Evolutionary conservation across 2,888 invertebrate species (phyloP).

Genomic region (Chymomyza caudatula): DNA sequence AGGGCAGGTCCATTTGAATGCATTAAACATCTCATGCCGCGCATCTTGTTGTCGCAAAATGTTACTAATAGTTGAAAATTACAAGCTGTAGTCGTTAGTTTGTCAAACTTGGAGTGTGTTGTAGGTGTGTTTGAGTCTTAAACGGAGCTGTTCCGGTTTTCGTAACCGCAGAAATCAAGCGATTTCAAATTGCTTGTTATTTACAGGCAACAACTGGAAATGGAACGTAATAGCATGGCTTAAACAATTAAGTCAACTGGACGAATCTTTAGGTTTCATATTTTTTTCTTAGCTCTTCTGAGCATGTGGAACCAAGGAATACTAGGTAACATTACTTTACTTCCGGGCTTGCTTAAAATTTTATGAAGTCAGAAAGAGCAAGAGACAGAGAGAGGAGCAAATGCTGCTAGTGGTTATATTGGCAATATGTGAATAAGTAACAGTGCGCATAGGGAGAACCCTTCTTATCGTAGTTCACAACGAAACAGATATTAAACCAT

Average conservation of each 20-base stretch:
- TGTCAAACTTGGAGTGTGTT: slow-evolving; percentile 6
- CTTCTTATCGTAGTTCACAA: too few relatives aligned
- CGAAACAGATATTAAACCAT: too few relatives aligned
- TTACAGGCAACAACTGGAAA: background rate
- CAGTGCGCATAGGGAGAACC: too few relatives aligned
- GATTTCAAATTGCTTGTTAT: background rate
- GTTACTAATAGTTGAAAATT: slow-evolving; percentile 70
- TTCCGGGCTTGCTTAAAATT: too few relatives aligned
- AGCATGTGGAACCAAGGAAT: too few relatives aligned
- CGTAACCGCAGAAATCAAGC: background rate
- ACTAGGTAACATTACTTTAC: too few relatives aligned
- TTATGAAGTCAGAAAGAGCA: too few relatives aligned
- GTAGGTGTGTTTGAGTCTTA: slow-evolving; percentile 20
- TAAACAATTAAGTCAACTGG: too few relatives aligned
- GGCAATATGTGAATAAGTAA: too few relatives aligned
- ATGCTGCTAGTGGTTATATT: too few relatives aligned
- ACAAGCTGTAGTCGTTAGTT: slow-evolving; percentile 62
- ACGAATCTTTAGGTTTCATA: background rate
- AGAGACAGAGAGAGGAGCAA: too few relatives aligned
- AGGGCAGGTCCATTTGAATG: slow-evolving; percentile 2
- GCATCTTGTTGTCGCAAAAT: slow-evolving; percentile 60
- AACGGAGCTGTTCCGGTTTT: background rate
- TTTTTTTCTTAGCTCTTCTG: background rate
- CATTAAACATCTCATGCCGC: slow-evolving; percentile 57
- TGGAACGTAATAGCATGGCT: background rate